These are phyloP conservation scores for Trichonephila clavata DNA, from an alignment of 1,140 invertebrate genomes.

Conservation along the genomic window DNA sequence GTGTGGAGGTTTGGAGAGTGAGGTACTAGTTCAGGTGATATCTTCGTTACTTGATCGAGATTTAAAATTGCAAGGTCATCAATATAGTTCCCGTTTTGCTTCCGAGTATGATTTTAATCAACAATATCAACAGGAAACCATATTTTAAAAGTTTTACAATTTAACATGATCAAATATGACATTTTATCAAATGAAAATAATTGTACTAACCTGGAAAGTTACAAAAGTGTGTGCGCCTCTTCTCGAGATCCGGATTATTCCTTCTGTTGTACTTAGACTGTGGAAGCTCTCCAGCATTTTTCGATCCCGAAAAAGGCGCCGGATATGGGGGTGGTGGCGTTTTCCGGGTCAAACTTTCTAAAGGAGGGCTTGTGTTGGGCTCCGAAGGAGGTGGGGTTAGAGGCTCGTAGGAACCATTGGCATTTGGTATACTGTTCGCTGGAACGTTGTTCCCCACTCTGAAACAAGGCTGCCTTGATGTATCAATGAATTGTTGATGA, in stretches of 20 bases:
- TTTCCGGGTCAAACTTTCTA: slow-evolving; percentile 56
- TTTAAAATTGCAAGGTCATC: too few relatives aligned
- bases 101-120: too few relatives aligned
- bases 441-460: slow-evolving; percentile 25
- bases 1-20: too few relatives aligned
- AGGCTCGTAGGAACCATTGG: slow-evolving; percentile 81
- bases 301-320: slow-evolving; percentile 36
- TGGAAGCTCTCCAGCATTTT: background rate
- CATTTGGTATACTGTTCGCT: background rate
- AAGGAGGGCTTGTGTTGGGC: slow-evolving; percentile 83
- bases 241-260: slow-evolving; percentile 97
- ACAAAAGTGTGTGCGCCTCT: slow-evolving; percentile 96
- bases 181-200: background rate
- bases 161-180: too few relatives aligned
- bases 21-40: too few relatives aligned
- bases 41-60: too few relatives aligned
- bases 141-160: too few relatives aligned
- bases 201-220: slow-evolving; percentile 91
- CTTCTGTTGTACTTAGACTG: slow-evolving; percentile 87
- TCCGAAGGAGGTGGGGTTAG: slow-evolving; percentile 92
- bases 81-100: too few relatives aligned
- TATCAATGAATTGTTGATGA: slow-evolving; percentile 56
- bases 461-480: slow-evolving; percentile 41
- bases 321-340: slow-evolving; percentile 77
- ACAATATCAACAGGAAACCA: too few relatives aligned